Base-by-base conservation (phyloP, 2,113 vertebrate species). In the Burhinus oedicnemus region DNA sequence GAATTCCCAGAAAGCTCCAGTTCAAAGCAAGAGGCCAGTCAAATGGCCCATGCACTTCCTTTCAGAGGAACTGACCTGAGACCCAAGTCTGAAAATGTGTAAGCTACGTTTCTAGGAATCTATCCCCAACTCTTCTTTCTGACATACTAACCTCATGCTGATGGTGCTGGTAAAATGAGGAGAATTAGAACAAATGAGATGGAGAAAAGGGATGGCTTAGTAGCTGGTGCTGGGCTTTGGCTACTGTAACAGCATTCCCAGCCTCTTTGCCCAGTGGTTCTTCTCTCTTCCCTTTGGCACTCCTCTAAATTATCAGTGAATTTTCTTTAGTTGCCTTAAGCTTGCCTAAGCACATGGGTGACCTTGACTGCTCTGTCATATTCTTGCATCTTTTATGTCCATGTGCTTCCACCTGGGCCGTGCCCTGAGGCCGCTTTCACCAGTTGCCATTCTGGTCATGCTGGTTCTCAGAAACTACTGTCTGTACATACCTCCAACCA, bases 311-410 rank as follows among this genome's bases (percentile, higher is more conserved):
- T 89, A 75, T 77, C 81, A 57, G 17, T 77, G 83, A 61, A 69
- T 65, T 91, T 66, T 38, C 89, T 85, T 87, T 93, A 94, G 77
- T 95, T 97, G 95, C 97, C 95, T 95, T 96, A 74, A 52, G 74
- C 61, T 75, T 79, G 57, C 83, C 93, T n/a, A n/a, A 96, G 83
- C 93, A 74, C 27, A 4, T 44, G 40, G 52, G 38, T 58, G 61
- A 97, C 89, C 76, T 83, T 87, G 42, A 70, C 64, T 90, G 69
- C 61, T 82, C 72, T 89, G 76, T 94, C 85, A 5, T 69, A 29
- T 45, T 85, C 81, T 69, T 36, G 44, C 47, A 34, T 90, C 40
- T 54, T 60, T 2, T 4, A 30, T 22, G 57, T 79, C 77, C 10
- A 2, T 30, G 81, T 49, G 66, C 92, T 92, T 92, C 93, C 91